A percentile compares a stretch with the other conserved stretches of the same genome.
Conservation (phyloP, 2,797 vertebrate species). For the Tauraco hartlaubi region DNA sequence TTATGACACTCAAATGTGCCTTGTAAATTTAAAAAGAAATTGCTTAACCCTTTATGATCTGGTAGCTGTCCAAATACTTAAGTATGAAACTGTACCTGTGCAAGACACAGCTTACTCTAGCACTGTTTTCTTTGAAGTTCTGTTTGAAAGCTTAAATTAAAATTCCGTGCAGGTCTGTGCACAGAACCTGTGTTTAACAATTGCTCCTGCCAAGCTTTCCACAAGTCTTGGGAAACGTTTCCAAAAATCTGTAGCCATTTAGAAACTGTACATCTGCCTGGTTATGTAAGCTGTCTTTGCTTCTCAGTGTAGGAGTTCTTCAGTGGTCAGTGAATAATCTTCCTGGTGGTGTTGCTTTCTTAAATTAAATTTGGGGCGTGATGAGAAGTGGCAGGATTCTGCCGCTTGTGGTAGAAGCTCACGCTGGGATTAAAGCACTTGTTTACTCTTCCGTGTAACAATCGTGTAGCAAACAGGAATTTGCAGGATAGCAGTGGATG, state of each 20-base stretch:
- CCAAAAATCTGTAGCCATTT: slow-evolving; percentile 19
- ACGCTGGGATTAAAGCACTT: not conserved
- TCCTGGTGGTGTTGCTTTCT: not conserved
- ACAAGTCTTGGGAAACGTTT: not conserved
- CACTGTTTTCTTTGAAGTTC: not conserved
- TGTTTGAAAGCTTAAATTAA: slow-evolving; percentile 42
- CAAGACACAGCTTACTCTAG: not conserved
- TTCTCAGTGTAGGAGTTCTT: not conserved
- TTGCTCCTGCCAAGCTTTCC: slow-evolving; percentile 50
- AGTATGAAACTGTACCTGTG: not conserved
- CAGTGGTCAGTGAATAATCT: not conserved
- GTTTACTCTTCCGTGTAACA: not conserved
- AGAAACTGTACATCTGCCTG: slow-evolving; percentile 27
- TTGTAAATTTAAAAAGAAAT: not conserved
- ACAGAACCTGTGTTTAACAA: slow-evolving; percentile 21
- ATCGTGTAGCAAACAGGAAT: not conserved
- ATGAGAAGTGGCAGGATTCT: not conserved
- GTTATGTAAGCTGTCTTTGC: slow-evolving; percentile 12
- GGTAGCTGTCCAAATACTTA: not conserved
- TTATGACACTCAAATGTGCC: not conserved
- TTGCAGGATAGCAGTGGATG: not conserved
- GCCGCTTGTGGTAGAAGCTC: not conserved
- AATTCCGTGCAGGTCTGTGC: not conserved
- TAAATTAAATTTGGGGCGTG: not conserved
- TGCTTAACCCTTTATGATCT: not conserved